A percentile compares a stretch with the other conserved stretches of the same genome.
Evolutionary conservation across 1,140 invertebrate genomes (phyloP).

Genomic region (Pseudobourletiella spinata): DNA sequence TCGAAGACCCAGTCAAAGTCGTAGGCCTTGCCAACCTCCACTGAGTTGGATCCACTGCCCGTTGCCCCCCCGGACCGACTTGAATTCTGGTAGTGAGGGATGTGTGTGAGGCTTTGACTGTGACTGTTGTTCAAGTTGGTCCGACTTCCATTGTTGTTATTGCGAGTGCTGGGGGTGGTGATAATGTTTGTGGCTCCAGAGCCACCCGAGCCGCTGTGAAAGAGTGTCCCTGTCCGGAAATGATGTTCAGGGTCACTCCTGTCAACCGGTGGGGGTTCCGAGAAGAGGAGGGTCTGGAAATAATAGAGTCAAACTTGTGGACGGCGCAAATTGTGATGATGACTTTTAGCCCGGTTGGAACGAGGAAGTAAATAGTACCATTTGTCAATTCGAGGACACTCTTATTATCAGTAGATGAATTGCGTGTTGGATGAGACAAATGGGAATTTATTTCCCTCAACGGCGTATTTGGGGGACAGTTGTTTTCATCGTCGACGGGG

Average conservation of each 20-base stretch:
- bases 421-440: background rate
- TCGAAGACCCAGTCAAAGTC: conserved; percentile 34
- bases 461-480: too few relatives aligned
- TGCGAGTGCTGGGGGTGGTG: background rate
- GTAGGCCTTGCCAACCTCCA: conserved; percentile 17
- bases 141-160: background rate
- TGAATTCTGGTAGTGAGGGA: background rate
- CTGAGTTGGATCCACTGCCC: conserved; percentile 1
- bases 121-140: conserved; percentile 6
- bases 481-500: too few relatives aligned
- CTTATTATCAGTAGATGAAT: background rate
- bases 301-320: too few relatives aligned
- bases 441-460: background rate
- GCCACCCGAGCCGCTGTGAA: background rate
- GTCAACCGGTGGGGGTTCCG: conserved; percentile 20
- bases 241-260: conserved; percentile 22
- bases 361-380: too few relatives aligned
- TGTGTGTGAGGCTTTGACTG: background rate
- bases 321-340: too few relatives aligned
- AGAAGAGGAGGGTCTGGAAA: conserved; percentile 23
- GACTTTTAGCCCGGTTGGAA: too few relatives aligned
- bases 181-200: background rate
- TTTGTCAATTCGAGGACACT: too few relatives aligned
- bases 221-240: conserved; percentile 4
- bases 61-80: background rate